Base-by-base conservation (phyloP, 2,113 vertebrate species). In the Leptobrachium ailaonicum region DNA sequence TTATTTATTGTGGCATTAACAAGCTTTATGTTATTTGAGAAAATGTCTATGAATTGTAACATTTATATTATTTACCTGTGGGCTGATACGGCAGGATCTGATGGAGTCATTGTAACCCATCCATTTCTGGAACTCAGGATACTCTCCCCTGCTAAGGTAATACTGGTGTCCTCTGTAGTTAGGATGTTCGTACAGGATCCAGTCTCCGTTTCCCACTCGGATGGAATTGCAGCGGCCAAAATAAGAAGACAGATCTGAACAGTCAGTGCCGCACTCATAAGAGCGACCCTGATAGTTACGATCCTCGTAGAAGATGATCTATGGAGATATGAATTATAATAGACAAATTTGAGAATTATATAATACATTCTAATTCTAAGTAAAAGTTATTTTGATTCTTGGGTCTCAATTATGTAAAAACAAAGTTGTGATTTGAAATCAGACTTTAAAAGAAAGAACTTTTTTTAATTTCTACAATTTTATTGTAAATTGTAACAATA, bases 241-340 rank as follows among this genome's bases (percentile, higher is more conserved):
- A 87, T 93, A 95, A 73, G 83, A 70, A 83, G 95, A 95, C 87
- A 98, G 95, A 62, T 97, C 95, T 0, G 93, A 87, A 86, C 95
- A 96, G 89, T 98, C 94, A 0, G 92, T 89, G 76, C 95, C 93
- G 0, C 94, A 96, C 82, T 97, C 96, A 40, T 97, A 98, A 83
- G 84, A 90, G 32, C 92, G 94, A 54, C 96, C 96, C 70, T 96
- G 91, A 86, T 97, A 98, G 82, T 95, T 94, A 86, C 94, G 96
- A 86, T 97, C 95, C 90, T 98, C 95, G 0, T 94, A 98, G 88
- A 98, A 96, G 86, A 93, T 90, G 41, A 98, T 93, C 97, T 98
- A 88, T 43, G 82, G 20, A 32, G 20, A 32, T 32, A 32, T 32
- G 20, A 32, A 32, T 32, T 32, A 32, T 1, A 54, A 54, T 8